phyloP scores from a whole-genome alignment of 2,888 invertebrate species.

The Trachelus troglodyta region DNA sequence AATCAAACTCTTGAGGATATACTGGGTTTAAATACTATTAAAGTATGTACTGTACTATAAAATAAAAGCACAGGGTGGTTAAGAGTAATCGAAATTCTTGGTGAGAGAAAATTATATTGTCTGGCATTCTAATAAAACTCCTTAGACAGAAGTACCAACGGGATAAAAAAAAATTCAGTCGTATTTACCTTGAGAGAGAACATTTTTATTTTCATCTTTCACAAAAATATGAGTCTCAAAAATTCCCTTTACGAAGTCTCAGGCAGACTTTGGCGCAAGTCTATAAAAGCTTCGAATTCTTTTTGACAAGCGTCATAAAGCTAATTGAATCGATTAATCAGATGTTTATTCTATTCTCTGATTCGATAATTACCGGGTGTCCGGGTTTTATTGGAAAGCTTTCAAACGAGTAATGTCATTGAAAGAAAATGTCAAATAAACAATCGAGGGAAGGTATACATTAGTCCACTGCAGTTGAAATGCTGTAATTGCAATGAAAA shows the following conservation, averaged over 20 bases:
- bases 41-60: no score
- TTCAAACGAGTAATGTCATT: not conserved
- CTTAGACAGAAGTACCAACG: not conserved
- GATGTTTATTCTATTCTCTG: not conserved
- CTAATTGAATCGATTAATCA: not conserved
- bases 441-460: not conserved
- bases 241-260: not conserved
- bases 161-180: not conserved
- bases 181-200: not conserved
- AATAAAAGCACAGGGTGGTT: no score
- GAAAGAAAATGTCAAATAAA: not conserved
- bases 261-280: not conserved
- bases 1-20: not conserved
- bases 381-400: not conserved
- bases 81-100: no score
- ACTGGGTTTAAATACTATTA: no score
- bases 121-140: not conserved
- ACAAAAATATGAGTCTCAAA: not conserved
- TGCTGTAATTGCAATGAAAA: not conserved
- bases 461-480: not conserved
- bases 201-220: not conserved
- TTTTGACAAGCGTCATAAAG: not conserved
- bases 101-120: not conserved
- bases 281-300: not conserved
- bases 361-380: not conserved